Conservation (phyloP, 1,140 invertebrate genomes). For the Drosophila bipectinata region DNA sequence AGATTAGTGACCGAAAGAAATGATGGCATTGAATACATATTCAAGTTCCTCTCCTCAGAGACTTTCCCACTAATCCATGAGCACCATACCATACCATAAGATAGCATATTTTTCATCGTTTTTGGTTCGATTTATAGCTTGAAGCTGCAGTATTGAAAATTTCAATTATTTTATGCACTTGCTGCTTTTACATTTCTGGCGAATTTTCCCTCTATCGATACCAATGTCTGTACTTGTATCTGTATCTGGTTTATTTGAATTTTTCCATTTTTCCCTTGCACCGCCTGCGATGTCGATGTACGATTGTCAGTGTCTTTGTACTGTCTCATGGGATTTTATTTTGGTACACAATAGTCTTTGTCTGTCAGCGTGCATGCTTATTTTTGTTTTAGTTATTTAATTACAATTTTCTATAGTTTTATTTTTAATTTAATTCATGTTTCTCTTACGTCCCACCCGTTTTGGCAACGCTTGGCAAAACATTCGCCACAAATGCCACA, state of each 20-base stretch:
- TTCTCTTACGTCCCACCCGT: conserved; percentile 33
- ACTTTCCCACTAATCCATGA: conserved; percentile 9
- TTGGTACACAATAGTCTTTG: conserved; percentile 65
- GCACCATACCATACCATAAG: not conserved
- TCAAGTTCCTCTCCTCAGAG: not conserved
- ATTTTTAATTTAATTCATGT: conserved; percentile 76
- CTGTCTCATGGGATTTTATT: conserved; percentile 58
- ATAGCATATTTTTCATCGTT: conserved; percentile 7
- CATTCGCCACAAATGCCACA: conserved; percentile 60
- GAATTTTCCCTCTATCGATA: conserved; percentile 32
- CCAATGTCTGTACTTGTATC: not conserved
- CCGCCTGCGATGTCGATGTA: conserved; percentile 26
- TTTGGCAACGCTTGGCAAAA: conserved; percentile 48
- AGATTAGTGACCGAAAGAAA: conserved; percentile 36
- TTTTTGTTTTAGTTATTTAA: conserved; percentile 75
- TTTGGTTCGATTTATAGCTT: not conserved
- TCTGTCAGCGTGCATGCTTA: conserved; percentile 44
- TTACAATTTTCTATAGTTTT: conserved; percentile 69
- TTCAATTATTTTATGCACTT: conserved; percentile 51
- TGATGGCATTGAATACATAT: conserved; percentile 47
- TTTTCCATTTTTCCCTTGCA: conserved; percentile 24
- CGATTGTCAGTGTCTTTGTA: conserved; percentile 25
- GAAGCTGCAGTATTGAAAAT: conserved; percentile 54
- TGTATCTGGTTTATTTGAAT: not conserved
- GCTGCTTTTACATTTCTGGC: conserved; percentile 32